Base-by-base conservation (phyloP, 2,113 vertebrate genomes). In the Chelonoidis abingdonii region DNA sequence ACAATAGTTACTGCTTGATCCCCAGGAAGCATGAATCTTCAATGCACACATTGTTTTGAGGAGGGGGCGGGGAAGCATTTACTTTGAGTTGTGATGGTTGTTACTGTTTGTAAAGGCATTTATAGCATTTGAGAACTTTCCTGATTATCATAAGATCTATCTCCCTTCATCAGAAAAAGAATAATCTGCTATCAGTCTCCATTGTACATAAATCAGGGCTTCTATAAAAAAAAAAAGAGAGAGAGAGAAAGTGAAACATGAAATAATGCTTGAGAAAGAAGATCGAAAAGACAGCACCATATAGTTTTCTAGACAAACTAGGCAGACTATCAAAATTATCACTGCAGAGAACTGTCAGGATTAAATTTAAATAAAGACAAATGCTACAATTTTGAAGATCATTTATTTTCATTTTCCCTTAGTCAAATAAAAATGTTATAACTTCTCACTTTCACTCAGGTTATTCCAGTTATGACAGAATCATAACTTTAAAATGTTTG, bases 301-400 rank as follows among this genome's bases (percentile, higher is more conserved):
- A 8, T 59, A 24, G 24, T 79, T 95, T 86, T 78, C 57, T 79
- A 88, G 79, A 78, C 50, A 88, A 80, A 90, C 12, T 47, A 85
- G 17, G 13, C 35, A 82, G 59, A 52, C 25, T 57, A 89, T 89
- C 72, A 88, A 90, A 95, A 89, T 82, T 90, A 96, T 31, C 27
- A 27, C 52, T 91, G 25, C 9, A 52, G 62, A 84, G 62, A 78
- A 49, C 14, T 89, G 69, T 53, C 44, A 83, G 3, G 59, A 89
- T 80, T 90, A 88, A 88, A 92, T 87, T 75, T 17, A 88, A 38
- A 53, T 86, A 89, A 91, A 93, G 27, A 83, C 17, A 90, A 94
- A 93, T 83, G 27, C 24, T 83, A 62, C 1, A 54, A 27, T n/a
- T 87, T 92, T 78, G 3, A 57, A 84, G 47, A 72, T 65, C 1